Conservation (phyloP, 2,797 vertebrate genomes). For the Myripristis jacobus region DNA sequence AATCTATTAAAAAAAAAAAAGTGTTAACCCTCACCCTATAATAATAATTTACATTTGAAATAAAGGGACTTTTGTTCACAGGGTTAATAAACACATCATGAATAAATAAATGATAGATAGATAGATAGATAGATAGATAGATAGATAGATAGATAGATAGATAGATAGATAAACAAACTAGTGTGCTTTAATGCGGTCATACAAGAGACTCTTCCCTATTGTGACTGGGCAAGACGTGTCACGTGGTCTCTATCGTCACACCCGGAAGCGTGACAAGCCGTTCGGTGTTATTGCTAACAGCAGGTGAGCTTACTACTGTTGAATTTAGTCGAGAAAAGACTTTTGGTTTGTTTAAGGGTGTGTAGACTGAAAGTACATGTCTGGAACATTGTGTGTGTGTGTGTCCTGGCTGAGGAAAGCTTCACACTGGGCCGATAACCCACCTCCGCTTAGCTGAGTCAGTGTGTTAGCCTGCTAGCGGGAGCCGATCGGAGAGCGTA, state of each 20-base stretch:
- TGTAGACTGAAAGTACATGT: background rate
- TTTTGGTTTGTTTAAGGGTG: background rate
- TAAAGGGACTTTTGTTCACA: no score
- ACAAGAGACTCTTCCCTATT: background rate
- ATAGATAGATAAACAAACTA: no score
- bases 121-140: no score
- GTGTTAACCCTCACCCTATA: no score
- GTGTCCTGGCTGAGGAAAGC: background rate
- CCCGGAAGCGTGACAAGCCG: constrained; percentile 76
- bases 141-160: no score
- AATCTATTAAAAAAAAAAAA: no score
- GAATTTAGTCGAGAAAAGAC: background rate
- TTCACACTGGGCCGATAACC: no score
- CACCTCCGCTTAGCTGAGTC: no score
- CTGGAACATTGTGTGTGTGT: rapidly evolving
- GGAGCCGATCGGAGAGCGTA: background rate
- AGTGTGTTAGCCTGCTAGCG: background rate
- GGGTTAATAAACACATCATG: no score
- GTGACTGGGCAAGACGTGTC: constrained; percentile 55
- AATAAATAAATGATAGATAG: no score
- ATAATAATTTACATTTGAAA: no score
- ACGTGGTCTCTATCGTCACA: constrained; percentile 8
- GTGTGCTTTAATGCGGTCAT: no score
- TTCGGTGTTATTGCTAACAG: constrained; percentile 43
- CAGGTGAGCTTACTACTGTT: constrained; percentile 50